Evolutionary conservation across 2,888 invertebrate genomes (phyloP).

Genomic region (Mythimna albipuncta): DNA sequence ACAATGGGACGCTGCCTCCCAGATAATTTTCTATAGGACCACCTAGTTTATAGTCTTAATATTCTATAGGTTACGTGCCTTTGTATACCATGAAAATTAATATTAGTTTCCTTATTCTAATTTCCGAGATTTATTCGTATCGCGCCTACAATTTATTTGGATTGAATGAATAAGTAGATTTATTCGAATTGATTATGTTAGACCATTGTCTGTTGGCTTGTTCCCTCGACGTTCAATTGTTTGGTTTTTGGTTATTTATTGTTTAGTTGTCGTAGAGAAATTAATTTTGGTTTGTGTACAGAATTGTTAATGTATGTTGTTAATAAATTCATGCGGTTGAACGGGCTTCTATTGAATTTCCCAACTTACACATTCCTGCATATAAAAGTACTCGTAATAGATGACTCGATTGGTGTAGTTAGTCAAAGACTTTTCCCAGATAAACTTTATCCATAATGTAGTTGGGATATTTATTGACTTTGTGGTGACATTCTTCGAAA

Average conservation of each 20-base stretch:
- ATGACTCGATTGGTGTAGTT: slow-evolving; percentile 21
- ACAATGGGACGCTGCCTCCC: slow-evolving; percentile 73
- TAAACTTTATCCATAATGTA: slow-evolving; percentile 32
- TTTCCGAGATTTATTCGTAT: slow-evolving; percentile 70
- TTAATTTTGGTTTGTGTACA: slow-evolving; percentile 45
- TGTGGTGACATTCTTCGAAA: slow-evolving; percentile 15
- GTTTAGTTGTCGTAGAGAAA: slow-evolving; percentile 41
- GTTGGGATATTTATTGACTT: slow-evolving; percentile 30
- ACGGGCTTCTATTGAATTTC: slow-evolving; percentile 21
- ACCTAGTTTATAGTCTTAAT: slow-evolving; percentile 77
- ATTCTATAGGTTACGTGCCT: slow-evolving; percentile 68
- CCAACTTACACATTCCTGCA: slow-evolving; percentile 37
- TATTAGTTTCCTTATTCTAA: slow-evolving; percentile 77
- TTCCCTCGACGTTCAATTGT: slow-evolving; percentile 57
- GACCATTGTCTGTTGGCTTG: slow-evolving; percentile 55
- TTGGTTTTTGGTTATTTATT: slow-evolving; percentile 58
- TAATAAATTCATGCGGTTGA: slow-evolving; percentile 27
- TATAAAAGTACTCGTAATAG: slow-evolving; percentile 35
- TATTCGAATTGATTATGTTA: slow-evolving; percentile 61
- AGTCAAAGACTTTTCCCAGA: slow-evolving; percentile 51
- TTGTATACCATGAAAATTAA: slow-evolving; percentile 81
- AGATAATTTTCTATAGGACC: slow-evolving; percentile 77
- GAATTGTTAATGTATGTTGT: slow-evolving; percentile 34
- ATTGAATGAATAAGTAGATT: slow-evolving; percentile 62
- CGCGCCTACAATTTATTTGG: slow-evolving; percentile 63